Evolutionary conservation across 2,113 vertebrate genomes (phyloP).

Genomic region (Vulpes ferrilata): DNA sequence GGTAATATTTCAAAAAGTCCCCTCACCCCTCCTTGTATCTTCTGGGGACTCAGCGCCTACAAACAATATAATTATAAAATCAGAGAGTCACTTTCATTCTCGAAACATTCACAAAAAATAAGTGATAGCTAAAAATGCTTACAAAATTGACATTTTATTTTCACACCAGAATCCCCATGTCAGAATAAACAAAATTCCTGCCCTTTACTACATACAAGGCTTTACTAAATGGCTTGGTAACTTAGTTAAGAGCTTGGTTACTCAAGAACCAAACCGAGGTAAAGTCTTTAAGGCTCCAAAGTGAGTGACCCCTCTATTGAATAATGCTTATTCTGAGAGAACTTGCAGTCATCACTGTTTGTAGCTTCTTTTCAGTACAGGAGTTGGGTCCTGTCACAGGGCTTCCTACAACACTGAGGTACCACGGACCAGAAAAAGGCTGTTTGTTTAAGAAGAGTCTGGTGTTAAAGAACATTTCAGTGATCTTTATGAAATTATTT

Average conservation of each 20-base stretch:
- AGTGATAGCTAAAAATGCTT: neutral
- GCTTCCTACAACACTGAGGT: neutral
- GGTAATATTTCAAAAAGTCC: slow-evolving; percentile 23
- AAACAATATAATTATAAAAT: neutral
- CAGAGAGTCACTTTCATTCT: neutral
- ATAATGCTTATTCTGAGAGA: neutral
- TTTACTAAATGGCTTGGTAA: neutral
- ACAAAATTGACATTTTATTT: slow-evolving; percentile 34
- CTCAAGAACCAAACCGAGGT: neutral
- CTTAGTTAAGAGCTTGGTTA: neutral
- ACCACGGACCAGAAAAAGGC: fast-evolving
- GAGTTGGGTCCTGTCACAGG: neutral
- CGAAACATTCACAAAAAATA: neutral
- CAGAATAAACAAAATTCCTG: neutral
- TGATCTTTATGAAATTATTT: slow-evolving; percentile 38
- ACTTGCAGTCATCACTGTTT: neutral
- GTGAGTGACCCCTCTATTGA: neutral
- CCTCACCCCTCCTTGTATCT: neutral
- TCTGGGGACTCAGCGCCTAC: neutral
- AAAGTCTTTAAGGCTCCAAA: neutral
- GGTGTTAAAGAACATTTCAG: slow-evolving; percentile 14
- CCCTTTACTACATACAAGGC: too few species aligned
- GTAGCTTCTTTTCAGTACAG: neutral
- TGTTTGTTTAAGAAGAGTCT: neutral
- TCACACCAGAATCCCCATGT: neutral